Evolutionary conservation across 2,888 invertebrate genomes (phyloP).

Genomic region (Xestia xanthographa): DNA sequence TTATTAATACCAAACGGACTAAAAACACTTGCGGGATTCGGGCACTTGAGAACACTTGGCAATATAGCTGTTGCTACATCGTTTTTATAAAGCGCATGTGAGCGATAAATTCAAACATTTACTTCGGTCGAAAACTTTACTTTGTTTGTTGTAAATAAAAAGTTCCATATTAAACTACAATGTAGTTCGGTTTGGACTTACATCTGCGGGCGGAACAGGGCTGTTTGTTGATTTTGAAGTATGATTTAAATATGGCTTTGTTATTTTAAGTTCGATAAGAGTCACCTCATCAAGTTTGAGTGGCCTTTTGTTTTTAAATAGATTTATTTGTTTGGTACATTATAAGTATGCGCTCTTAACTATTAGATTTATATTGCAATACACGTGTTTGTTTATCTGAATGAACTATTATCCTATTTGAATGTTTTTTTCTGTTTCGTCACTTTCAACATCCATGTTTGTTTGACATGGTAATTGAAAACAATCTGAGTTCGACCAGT

Average conservation of each 20-base stretch:
- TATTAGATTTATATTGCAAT: conserved; percentile 41
- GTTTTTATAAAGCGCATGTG: conserved; percentile 83
- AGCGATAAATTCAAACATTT: conserved; percentile 84
- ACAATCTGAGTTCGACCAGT: background rate
- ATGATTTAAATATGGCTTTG: conserved; percentile 60
- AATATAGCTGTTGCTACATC: conserved; percentile 75
- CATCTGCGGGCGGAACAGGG: conserved; percentile 83
- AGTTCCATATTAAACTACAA: conserved; percentile 82
- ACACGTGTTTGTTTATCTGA: conserved; percentile 42
- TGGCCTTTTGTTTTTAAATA: conserved; percentile 48
- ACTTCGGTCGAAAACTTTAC: conserved; percentile 81
- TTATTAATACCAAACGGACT: conserved; percentile 71
- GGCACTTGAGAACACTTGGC: conserved; percentile 71
- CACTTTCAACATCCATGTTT: background rate
- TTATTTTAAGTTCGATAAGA: conserved; percentile 45
- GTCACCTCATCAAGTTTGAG: conserved; percentile 45
- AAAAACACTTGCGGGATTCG: conserved; percentile 70
- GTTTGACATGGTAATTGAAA: conserved; percentile 1
- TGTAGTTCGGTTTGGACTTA: conserved; percentile 77
- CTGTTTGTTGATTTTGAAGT: conserved; percentile 64
- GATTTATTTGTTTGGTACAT: conserved; percentile 49
- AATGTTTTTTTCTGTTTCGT: conserved; percentile 36
- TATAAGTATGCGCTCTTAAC: conserved; percentile 40
- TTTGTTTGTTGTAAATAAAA: conserved; percentile 84
- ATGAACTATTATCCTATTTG: conserved; percentile 18